Evolutionary conservation across 2,113 vertebrate species (phyloP), one percentile per base, ranked within the genome.

Genomic region (Anguilla japonica): DNA sequence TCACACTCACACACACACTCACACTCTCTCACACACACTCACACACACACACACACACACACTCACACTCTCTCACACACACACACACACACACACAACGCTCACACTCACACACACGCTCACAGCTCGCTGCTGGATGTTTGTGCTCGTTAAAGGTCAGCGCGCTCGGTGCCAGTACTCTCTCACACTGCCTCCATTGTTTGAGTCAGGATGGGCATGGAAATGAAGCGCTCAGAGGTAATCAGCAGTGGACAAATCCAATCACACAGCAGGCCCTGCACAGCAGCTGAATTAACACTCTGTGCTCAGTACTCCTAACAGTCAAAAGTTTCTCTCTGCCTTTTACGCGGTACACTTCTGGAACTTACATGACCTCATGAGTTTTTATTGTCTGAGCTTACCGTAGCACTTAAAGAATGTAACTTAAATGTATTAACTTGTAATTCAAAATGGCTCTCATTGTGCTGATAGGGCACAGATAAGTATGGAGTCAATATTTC

Each of bases 151-250:
- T 91, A 89, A 91, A 90, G 88, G 91, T 89, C 91, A 90, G 87
- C 9, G 82, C 85, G 57, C 87, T 86, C 89, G 46, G 88, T 87
- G 89, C 88, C 90, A 89, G 88, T 86, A 92, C 87, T 89, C 86
- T 84, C 89, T 91, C 93, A 92, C 91, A 92, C 90, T 83, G 53
- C 29, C 57, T 56, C 92, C 89, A 91, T 92, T 93, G 92, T 89
- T 83, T 88, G 88, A 91, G 92, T 93, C 88, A 91, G 34, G 67
- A 86, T 88, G 88, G 90, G 89, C 86, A 90, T 89, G 90, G 90
- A 92, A 91, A 93, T 92, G 26, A 87, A 87, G 88, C 57, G 40
- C 90, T 90, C 86, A 91, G 89, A 86, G 86, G 88, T 83, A 81
- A 85, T 63, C 87, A 81, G 41, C 83, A 87, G 88, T 89, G 50